Percentiles rank a stretch among this genome's conserved stretches.
phyloP scores from a whole-genome alignment of 2,888 invertebrate genomes.

The Crepidodera aurea region DNA sequence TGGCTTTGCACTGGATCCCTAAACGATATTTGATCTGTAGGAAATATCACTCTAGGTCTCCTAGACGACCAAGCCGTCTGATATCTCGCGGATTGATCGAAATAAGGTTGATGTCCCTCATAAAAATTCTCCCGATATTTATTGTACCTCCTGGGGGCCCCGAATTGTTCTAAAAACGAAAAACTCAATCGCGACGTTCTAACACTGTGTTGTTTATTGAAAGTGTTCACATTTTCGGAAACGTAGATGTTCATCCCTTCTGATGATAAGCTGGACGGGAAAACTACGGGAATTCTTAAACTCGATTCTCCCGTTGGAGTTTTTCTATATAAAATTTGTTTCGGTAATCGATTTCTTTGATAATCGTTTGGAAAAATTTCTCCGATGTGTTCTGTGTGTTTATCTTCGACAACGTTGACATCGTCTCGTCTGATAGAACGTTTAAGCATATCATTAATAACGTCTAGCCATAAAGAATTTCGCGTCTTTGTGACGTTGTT shows the following conservation, averaged over 20 bases:
- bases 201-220: slow-evolving; percentile 28
- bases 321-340: neutral
- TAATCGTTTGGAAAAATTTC: slow-evolving; percentile 58
- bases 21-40: slow-evolving; percentile 60
- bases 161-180: slow-evolving; percentile 45
- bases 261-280: slow-evolving; percentile 25
- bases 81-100: slow-evolving; percentile 50
- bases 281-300: slow-evolving; percentile 36
- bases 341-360: slow-evolving; percentile 31
- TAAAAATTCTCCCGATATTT: slow-evolving; percentile 39
- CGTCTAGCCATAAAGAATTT: slow-evolving; percentile 1
- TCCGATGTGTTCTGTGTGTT: slow-evolving; percentile 58
- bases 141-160: slow-evolving; percentile 46
- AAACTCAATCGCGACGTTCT: slow-evolving; percentile 38
- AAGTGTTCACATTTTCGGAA: slow-evolving; percentile 17
- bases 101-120: slow-evolving; percentile 48
- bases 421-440: slow-evolving; percentile 46
- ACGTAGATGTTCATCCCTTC: slow-evolving; percentile 6
- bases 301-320: slow-evolving; percentile 28
- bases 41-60: slow-evolving; percentile 60
- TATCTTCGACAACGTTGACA: slow-evolving; percentile 42
- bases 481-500: neutral
- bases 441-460: slow-evolving; percentile 11
- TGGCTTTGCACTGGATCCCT: slow-evolving; percentile 50
- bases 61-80: slow-evolving; percentile 53